Evolutionary conservation across 2,888 invertebrate species (phyloP).

Genomic region (Morpho helenor): DNA sequence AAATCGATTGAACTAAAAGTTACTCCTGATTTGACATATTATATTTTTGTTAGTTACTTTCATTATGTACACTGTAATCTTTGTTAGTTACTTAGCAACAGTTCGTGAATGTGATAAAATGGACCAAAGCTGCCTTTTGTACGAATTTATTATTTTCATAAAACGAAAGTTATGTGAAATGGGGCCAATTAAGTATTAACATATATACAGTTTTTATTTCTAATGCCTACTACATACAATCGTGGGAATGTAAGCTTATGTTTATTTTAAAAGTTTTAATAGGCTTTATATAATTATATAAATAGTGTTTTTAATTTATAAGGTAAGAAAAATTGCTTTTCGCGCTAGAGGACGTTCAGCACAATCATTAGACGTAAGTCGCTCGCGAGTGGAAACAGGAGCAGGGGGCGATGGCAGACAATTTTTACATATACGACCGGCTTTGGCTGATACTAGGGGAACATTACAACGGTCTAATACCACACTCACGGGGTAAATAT

Average conservation of each 20-base stretch:
- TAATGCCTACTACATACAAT: constrained; percentile 67
- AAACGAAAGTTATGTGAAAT: constrained; percentile 40
- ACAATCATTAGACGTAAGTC: constrained; percentile 63
- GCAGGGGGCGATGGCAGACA: constrained; percentile 60
- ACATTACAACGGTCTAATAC: constrained; percentile 70
- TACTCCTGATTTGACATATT: no score
- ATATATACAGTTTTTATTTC: constrained; percentile 38
- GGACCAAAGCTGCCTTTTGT: constrained; percentile 64
- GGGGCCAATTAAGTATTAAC: constrained; percentile 50
- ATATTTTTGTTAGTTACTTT: no score
- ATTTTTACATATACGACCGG: constrained; percentile 71
- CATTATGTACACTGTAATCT: no score
- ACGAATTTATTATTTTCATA: constrained; percentile 66
- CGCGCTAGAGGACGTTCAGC: constrained; percentile 71
- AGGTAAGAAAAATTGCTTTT: constrained; percentile 71
- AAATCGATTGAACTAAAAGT: no score
- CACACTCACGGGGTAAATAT: constrained; percentile 59
- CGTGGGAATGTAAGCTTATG: constrained; percentile 66
- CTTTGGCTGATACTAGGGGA: constrained; percentile 59
- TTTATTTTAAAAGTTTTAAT: constrained; percentile 7
- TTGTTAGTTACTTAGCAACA: constrained; percentile 51
- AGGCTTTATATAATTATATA: not conserved
- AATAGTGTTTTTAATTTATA: constrained; percentile 16
- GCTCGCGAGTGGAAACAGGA: constrained; percentile 44
- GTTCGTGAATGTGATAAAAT: constrained; percentile 40